Base-by-base conservation (phyloP, 2,797 vertebrate genomes). In the Schizopygopsis malacanthus region DNA sequence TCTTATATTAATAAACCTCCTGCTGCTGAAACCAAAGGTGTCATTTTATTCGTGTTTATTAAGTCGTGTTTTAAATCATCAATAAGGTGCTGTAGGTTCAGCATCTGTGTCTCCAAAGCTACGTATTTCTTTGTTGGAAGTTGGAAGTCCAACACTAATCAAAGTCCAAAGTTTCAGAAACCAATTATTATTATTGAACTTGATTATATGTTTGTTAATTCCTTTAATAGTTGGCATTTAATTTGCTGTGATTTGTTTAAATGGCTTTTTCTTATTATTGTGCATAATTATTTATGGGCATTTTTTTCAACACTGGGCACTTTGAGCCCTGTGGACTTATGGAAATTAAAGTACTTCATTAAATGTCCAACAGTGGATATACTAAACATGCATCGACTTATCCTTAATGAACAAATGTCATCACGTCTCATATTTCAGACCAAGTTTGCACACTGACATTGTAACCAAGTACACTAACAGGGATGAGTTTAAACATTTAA, bases 341-440 rank as follows among this genome's bases (percentile, higher is more conserved):
- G 6, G 61, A 43, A 71, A 71, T 71, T 22, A 75, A 75, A 52
- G 25, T 52, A 28, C 43, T 50, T 73, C 1, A 18, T 75, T 52
- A 52, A 33, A 75, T 20, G 25, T 52, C 72, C 25, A 20, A 20
- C 45, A 37, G 9, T 75, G 25, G 45, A 52, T 33, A 67, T 18
- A 39, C 12, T 67, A 28, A 52, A 11, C 25, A 50, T 50, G 45
- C 15, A 75, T 47, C n/a, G 47, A 16, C 43, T 73, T 43, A 73
- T 73, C 71, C n/a, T 13, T 73, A 6, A 45, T 45, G 70, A 72
- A 72, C n/a, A 72, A 72, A 45, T 28, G 71, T 47, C n/a, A 45
- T 72, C 22, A 63, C 2, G 1, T 69, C 65, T 37, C 33, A 39
- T 18, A 69, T 39, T 67, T 67, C 33, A 69, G 16, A 47, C 3